A percentile compares a stretch with the other conserved stretches of the same genome.
phyloP scores from a whole-genome alignment of 2,888 invertebrate species.

The Pherbina coryleti region DNA sequence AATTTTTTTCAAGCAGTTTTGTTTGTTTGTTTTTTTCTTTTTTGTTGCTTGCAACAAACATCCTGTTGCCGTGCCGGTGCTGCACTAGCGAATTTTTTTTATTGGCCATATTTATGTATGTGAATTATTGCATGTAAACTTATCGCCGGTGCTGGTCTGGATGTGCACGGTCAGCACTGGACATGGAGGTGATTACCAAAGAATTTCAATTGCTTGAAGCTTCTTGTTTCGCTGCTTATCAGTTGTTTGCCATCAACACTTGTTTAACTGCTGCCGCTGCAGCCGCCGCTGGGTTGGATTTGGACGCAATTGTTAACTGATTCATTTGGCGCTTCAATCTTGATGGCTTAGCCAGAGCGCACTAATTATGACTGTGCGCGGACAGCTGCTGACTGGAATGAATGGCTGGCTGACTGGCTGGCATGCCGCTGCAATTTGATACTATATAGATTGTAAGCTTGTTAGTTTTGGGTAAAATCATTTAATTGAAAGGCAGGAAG shows the following conservation, averaged over 20 bases:
- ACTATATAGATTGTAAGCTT: constrained; percentile 4
- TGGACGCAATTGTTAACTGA: neutral
- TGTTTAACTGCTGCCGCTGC: constrained; percentile 14
- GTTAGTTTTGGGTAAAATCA: neutral
- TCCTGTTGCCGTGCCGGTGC: constrained; percentile 12
- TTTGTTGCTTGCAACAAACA: neutral
- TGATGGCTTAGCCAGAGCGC: neutral
- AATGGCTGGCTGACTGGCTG: neutral
- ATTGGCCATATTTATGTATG: constrained; percentile 11
- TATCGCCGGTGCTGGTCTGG: neutral
- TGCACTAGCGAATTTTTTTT: constrained; percentile 14
- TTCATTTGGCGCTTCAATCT: constrained; percentile 1
- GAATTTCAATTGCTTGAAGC: constrained; percentile 17
- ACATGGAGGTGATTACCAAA: neutral
- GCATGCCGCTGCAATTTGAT: neutral
- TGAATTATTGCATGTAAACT: constrained; percentile 15
- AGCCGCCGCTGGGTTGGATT: constrained; percentile 10
- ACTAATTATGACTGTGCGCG: constrained; percentile 19
- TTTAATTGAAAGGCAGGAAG: constrained; percentile 16
- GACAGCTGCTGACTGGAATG: constrained; percentile 2
- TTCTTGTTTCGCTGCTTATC: constrained; percentile 10
- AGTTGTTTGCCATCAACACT: constrained; percentile 32
- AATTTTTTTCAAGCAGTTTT: neutral
- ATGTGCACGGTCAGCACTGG: neutral
- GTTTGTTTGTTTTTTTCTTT: neutral